Evolutionary conservation across 53 echinoderm and acorn worm genomes (phyloP), one percentile per base, ranked within the genome.

Genomic region (Crossaster papposus): DNA sequence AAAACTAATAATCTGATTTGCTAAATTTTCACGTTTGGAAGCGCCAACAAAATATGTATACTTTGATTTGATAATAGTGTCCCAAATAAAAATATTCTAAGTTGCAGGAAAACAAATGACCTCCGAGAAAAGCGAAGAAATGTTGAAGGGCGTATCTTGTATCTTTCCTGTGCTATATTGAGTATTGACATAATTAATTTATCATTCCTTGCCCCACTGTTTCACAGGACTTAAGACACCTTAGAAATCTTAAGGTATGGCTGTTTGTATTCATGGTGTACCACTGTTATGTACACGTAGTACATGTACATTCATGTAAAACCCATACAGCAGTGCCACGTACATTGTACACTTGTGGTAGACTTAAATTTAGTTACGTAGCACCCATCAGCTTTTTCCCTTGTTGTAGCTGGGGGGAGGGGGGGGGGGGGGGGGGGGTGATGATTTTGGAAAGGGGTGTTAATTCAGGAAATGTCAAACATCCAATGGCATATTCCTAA

Each of bases 181-280:
- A 68, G 28, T 20, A 68, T 24, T 26, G 22, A 68, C n/a, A 68
- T n/a, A 68, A 68, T 68, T 68, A 3, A 68, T 26, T 68, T 81
- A 63, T 81, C 72, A 52, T 84, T 84, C 84, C 71, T 84, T 84
- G n/a, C 37, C 72, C 50, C 84, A 36, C 11, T 36, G 15, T 72
- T 36, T 76, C 54, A 76, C 87, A 87, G 87, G 87, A 87, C 72
- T 34, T 87, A 87, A 87, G 87, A 24, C 87, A 87, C 76, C 87
- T 87, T 87, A 87, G 87, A 87, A 87, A 87, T 77, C 87, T 87
- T 54, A 87, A 87, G 87, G 87, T 87, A 87, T 87, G 87, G 54
- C 77, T 62, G 87, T 64, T 51, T 76, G 77, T 77, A 54, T 10
- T 62, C 63, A 87, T 87, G 87, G 87, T 87, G 87, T 75, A 87